Evolutionary conservation across 2,113 vertebrate genomes (phyloP), one percentile per base, ranked within the genome.

Genomic region (Meles meles): DNA sequence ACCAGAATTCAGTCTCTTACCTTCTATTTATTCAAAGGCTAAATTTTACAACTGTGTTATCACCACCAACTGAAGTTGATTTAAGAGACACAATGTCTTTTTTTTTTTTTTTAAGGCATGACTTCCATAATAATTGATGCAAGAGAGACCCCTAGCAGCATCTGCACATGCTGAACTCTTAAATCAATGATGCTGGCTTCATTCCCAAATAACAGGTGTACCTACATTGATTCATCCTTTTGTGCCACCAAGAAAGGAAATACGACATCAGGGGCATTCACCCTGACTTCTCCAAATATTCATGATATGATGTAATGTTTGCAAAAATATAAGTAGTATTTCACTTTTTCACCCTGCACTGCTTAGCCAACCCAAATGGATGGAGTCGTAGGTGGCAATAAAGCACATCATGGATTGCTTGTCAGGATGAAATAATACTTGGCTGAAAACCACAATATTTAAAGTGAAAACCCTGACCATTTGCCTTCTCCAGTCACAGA

Each of bases 81-180:
- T 97, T 95, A 96, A 79, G 79, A 94, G 20, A 95, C 39, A 52
- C 11, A 31, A 52, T 34, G 4, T 76, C 27, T 9, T 47, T 4
- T 17, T 47, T 2, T 82, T 47, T 1, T 84, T 97, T 69, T 47
- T 96, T 34, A 65, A 97, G 37, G 9, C 42, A 44, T 86, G 81
- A 27, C 42, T 95, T 52, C 52, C 17, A 81, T 96, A 81, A 79
- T n/a, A 97, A 52, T 87, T 97, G 49, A 83, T 97, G 31, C 27
- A 97, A 97, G 92, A 94, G 76, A 96, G 65, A 97, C 25, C 6
- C 82, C 65, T 90, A 97, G 57, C 42, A 97, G 18, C 27, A 80
- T 81, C 49, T 93, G 17, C 65, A 93, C 59, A 88, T 84, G 87
- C 90, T 97, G 91, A 94, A 89, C 42, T 65, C 90, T 92, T 52